phyloP scores from a whole-genome alignment of 2,113 vertebrate species.

The Recurvirostra avosetta region DNA sequence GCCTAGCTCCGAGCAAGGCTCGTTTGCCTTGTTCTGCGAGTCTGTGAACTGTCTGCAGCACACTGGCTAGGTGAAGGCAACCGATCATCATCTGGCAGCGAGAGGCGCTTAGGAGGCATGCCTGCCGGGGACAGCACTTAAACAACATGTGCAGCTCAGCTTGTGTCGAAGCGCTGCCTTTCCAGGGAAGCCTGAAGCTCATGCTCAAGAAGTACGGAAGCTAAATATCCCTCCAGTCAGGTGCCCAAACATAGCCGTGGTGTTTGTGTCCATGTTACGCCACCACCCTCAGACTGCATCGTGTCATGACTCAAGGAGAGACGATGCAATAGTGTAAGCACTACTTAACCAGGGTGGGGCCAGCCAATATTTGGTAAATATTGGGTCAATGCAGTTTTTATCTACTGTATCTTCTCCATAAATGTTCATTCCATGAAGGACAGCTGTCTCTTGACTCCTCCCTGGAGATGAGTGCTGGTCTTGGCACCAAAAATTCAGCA shows the following conservation, averaged over 20 bases:
- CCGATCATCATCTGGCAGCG: neutral
- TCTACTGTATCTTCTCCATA: slow-evolving; percentile 20
- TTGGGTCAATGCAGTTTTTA: slow-evolving; percentile 1
- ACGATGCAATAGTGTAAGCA: neutral
- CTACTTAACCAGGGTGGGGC: neutral
- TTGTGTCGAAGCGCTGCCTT: neutral
- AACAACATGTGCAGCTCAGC: neutral
- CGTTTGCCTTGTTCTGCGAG: neutral
- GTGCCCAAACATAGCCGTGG: neutral
- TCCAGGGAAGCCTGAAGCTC: neutral
- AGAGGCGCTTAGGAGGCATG: rapidly evolving
- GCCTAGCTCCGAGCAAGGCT: neutral
- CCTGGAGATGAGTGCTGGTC: neutral
- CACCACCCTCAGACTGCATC: neutral
- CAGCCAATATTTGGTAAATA: slow-evolving; percentile 3
- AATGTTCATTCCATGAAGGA: neutral
- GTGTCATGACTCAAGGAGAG: slow-evolving; percentile 11
- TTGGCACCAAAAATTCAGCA: slow-evolving; percentile 13
- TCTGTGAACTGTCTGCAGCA: neutral
- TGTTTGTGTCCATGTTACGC: neutral
- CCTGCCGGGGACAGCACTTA: neutral
- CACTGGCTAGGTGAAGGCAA: neutral
- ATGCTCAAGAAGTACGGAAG: neutral
- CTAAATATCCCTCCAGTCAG: neutral
- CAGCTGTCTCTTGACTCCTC: slow-evolving; percentile 18